These are phyloP conservation scores for Nymphalis io DNA, from an alignment of 1,140 invertebrate species.

Conservation along the genomic window DNA sequence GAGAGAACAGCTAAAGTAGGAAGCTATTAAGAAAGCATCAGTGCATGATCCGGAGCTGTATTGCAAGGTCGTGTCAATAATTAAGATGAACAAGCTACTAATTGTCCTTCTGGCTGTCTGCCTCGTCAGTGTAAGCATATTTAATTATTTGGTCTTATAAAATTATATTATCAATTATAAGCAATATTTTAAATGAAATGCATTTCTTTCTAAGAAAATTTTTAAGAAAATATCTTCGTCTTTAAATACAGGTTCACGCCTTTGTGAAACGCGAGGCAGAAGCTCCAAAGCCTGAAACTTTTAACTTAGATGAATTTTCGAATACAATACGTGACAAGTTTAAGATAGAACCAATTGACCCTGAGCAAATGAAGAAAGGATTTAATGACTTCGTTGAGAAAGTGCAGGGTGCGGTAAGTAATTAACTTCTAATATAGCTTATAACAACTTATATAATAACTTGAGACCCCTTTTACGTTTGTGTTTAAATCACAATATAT, in stretches of 20 bases:
- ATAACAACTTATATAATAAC: too few relatives aligned
- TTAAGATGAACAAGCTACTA: constrained; percentile 51
- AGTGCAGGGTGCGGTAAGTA: constrained; percentile 43
- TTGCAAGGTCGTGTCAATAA: constrained; percentile 33
- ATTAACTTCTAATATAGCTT: not conserved
- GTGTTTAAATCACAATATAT: too few relatives aligned
- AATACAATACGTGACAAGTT: constrained; percentile 3
- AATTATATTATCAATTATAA: not conserved
- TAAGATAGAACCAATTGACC: constrained; percentile 31
- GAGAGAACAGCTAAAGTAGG: constrained; percentile 34
- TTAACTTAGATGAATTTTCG: too few relatives aligned
- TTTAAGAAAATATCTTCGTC: not conserved
- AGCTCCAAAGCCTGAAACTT: constrained; percentile 6
- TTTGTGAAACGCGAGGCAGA: constrained; percentile 61
- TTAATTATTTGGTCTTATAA: constrained; percentile 13
- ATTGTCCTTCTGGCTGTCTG: constrained; percentile 52
- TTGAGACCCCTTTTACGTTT: too few relatives aligned
- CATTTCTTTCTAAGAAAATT: too few relatives aligned
- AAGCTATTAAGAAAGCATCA: constrained; percentile 12
- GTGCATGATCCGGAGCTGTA: constrained; percentile 27
- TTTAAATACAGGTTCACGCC: constrained; percentile 47
- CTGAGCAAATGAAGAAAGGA: constrained; percentile 46
- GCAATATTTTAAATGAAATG: not conserved
- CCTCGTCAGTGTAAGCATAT: constrained; percentile 52
- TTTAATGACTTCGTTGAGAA: constrained; percentile 42